phyloP scores from a whole-genome alignment of 2,888 invertebrate genomes.

The Epinotia bilunana region DNA sequence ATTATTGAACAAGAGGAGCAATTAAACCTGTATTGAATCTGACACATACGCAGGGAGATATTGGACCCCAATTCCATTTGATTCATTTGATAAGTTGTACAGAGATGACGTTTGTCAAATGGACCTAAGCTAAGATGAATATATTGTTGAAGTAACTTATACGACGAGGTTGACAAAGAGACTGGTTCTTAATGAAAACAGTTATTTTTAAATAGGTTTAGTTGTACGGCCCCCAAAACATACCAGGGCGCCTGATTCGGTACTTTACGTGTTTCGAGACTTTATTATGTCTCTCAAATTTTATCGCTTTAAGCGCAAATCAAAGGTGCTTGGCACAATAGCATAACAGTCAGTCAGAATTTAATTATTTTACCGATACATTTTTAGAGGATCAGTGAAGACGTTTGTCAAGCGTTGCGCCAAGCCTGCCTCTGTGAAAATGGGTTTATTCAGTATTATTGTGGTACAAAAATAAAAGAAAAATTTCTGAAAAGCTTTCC shows the following conservation, averaged over 20 bases:
- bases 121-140: background rate
- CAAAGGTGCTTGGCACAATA: slow-evolving; percentile 1
- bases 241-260: too few species aligned
- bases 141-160: background rate
- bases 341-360: slow-evolving; percentile 5
- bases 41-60: slow-evolving; percentile 2
- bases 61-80: background rate
- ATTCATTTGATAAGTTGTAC: background rate
- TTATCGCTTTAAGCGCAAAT: slow-evolving; percentile 6
- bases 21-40: slow-evolving; percentile 39
- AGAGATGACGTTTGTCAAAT: background rate
- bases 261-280: too few species aligned
- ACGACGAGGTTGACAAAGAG: background rate
- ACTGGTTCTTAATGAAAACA: background rate
- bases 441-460: background rate
- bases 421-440: slow-evolving; percentile 1
- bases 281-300: background rate
- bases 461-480: background rate
- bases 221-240: too few species aligned
- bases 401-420: background rate
- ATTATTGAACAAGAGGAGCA: slow-evolving; percentile 32
- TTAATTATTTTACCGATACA: slow-evolving; percentile 13
- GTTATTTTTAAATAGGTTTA: slow-evolving; percentile 3
- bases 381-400: slow-evolving; percentile 11
- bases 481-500: background rate